Base-by-base conservation (phyloP, 2,888 invertebrate genomes). In the Sarcophaga variegata region DNA sequence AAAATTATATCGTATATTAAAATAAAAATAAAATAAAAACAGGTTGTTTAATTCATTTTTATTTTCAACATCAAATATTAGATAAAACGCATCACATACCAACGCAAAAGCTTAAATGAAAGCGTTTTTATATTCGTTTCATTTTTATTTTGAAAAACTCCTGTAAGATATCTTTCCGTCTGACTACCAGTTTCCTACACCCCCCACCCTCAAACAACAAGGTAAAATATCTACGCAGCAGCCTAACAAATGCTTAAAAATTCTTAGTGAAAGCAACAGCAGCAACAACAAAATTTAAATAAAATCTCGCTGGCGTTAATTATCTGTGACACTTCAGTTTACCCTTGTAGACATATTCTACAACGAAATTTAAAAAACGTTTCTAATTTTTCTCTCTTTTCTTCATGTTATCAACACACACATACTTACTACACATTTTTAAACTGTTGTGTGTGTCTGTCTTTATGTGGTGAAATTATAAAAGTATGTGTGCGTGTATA, bases 261-360 rank as follows among this genome's bases (percentile, higher is more conserved):
- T 72, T n/a, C 69, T 69, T 22, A 20, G 62, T 49, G 14, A 49
- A 22, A 62, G 37, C 22, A 66, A 64, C 27, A 54, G 27, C 17
- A 60, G 22, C 22, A 54, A 76, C 69, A 49, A 72, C 63, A 74
- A 49, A 71, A 71, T 20, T 67, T 27, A 76, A 78, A 77, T 78
- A 77, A 59, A 75, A 72, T 66, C 66, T 66, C 59, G 78, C 78
- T 67, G 60, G 71, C 84, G 84, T 87, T 87, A 87, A 87, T 84
- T 87, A 87, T 87, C 87, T 87, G 81, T 87, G 76, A 84, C 87
- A 87, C 84, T 87, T 82, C 79, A 84, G 84, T 79, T 84, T 84
- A 87, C 81, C 84, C 84, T 84, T 79, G 81, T 80, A 86, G 67
- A 76, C 72, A 67, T 66, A 76, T 70, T 59, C 37, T 37, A 37